These are phyloP conservation scores for Halocynthia aurantium DNA, from an alignment of 23 tunicate genomes.

Conservation along the genomic window DNA sequence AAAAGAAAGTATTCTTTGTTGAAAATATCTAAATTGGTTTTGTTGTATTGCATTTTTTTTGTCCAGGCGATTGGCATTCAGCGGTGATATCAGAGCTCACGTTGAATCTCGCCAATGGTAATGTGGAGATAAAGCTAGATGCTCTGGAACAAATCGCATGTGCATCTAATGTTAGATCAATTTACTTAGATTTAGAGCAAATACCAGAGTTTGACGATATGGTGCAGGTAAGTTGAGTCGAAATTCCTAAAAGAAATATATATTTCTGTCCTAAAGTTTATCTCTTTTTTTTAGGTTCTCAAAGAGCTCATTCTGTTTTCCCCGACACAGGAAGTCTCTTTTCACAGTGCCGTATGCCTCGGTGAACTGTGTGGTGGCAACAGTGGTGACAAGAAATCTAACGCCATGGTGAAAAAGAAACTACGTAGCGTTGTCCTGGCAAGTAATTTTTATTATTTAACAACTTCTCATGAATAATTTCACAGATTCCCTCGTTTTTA, in stretches of 20 bases:
- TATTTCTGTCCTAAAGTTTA: background rate
- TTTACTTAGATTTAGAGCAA: constrained; percentile 16
- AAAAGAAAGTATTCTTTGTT: background rate
- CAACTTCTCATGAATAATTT: background rate
- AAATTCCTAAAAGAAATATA: background rate
- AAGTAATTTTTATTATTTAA: background rate
- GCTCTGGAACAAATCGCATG: constrained; percentile 48
- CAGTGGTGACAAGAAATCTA: constrained; percentile 16
- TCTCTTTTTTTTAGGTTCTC: constrained; percentile 14
- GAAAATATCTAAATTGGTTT: background rate
- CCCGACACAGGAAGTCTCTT: constrained; percentile 41
- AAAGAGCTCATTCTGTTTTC: constrained; percentile 6
- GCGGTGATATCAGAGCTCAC: constrained; percentile 32
- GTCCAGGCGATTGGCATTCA: constrained; percentile 46
- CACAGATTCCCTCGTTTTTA: background rate
- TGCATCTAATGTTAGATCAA: constrained; percentile 22
- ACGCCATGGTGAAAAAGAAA: constrained; percentile 16
- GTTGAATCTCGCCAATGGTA: constrained; percentile 13
- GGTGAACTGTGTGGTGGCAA: constrained; percentile 58
- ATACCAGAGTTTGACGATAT: constrained; percentile 21
- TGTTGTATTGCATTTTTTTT: background rate
- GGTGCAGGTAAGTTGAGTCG: constrained; percentile 30
- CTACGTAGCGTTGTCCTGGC: constrained; percentile 40
- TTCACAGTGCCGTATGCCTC: constrained; percentile 67
- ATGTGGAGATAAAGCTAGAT: constrained; percentile 29